Evolutionary conservation across 2,888 invertebrate genomes (phyloP), one percentile per base, ranked within the genome.

Genomic region (Teleogryllus oceanicus): DNA sequence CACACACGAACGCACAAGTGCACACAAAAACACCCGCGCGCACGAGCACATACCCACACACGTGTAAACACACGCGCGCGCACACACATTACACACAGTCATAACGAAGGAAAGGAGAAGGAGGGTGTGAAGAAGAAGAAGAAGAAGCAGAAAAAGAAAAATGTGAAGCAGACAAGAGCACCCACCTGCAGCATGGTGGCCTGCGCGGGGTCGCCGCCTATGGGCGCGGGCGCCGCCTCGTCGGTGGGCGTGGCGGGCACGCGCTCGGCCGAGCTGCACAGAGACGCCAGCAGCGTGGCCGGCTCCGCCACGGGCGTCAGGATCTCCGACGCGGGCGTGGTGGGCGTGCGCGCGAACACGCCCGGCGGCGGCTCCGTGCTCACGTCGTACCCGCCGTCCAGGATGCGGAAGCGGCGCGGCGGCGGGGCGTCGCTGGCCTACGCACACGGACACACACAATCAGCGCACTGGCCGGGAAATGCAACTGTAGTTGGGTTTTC

Each of bases 251-350:
- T 62, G 81, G 90, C 88, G 11, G 91, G 91, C 80, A 91, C 86
- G 84, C 91, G 89, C 80, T 91, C 91, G 82, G 91, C 90, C 78
- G 90, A 91, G 80, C 91, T 91, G 81, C 91, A 91, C 82, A 92
- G 87, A 2, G 91, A 91, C 37, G 91, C 91, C 81, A 92, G 85
- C 75, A 92, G 88, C 24, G 83, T 83, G 83, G 91, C 89, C 1
- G 90, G 91, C 85, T 91, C 91, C 80, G 91, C 89, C 8, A 91
- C 91, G 0, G 91, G 91, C 20, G 90, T 90, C 83, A 88, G 82
- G 79, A 91, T 91, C 85, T 91, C 91, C 18, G 89, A 85, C 4
- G 86, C 84, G 13, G 84, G 85, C 3, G 84, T 84, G 74, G 85
- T 83, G 20, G 83, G 82, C 16, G 82, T 82, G n/a, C 82, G 81